Evolutionary conservation across 2,113 vertebrate species (phyloP), one percentile per base, ranked within the genome.

Genomic region (Psettodes erumei): DNA sequence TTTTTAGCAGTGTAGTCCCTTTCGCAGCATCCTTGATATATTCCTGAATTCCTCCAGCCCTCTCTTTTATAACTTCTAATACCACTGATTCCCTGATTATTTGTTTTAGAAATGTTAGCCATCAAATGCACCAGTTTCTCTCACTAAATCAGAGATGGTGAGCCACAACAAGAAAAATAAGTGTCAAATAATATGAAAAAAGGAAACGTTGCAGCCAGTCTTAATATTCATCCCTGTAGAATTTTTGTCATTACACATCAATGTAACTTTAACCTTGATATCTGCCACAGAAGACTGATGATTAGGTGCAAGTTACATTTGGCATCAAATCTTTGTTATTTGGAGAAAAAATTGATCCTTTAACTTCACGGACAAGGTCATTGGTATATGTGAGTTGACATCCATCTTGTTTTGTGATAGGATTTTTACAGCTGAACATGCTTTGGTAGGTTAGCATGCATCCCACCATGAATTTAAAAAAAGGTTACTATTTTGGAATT

Each of bases 401-500:
- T 38, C 43, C 47, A 9, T 13, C 3, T 59, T 63, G 9, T 78
- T 64, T 32, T 56, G 12, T 47, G 18, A 37, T 73, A n/a, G 40
- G 43, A 53, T n/a, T 58, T 37, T 53, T 28, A 68, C 61, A 81
- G 28, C 8, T 81, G 45, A 5, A 74, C 63, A 50, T 67, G 3
- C 28, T 48, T 43, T 35, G n/a, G 21, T 23, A 56, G 37, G 64
- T 66, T 19, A 61, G 18, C 11, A 11, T 18, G 40, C 13, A 33
- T 8, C 7, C 5, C 27, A 21, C 35, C 62, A 55, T 28, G 28
- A 7, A 37, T 37, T 59, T 43, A n/a, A n/a, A 30, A 19, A 70
- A 51, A 71, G 42, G 33, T 9, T 51, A 13, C 30, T 61, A 63
- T 77, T 77, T 78, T 28, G 23, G 76, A 65, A 79, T 67, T 38